These are phyloP conservation scores for Amphimedon queenslandica DNA, from an alignment of 37 sponge, comb jelly and placozoan genomes.

Conservation along the genomic window DNA sequence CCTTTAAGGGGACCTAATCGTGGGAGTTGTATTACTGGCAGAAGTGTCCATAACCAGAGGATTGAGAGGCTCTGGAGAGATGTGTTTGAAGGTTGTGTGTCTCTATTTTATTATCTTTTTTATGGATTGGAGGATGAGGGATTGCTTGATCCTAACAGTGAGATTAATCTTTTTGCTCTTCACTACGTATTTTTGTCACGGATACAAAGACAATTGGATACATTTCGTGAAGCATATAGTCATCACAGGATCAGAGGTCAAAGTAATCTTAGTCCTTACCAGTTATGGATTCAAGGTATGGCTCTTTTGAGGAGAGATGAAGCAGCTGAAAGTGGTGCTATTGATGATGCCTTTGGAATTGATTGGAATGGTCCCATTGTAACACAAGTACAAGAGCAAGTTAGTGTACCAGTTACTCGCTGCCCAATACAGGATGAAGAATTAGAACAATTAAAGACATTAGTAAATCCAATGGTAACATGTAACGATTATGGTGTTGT, in stretches of 20 bases:
- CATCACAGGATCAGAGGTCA: slow-evolving; percentile 39
- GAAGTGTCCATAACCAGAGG: slow-evolving; percentile 56
- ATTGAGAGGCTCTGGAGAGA: slow-evolving; percentile 57
- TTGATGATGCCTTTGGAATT: slow-evolving; percentile 14
- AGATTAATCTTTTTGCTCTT: slow-evolving; percentile 24
- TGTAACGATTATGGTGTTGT: neutral
- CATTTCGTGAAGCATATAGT: slow-evolving; percentile 25
- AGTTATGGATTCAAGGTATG: slow-evolving; percentile 39
- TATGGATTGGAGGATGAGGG: slow-evolving; percentile 12
- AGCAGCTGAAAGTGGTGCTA: slow-evolving; percentile 14
- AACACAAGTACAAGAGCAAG: neutral
- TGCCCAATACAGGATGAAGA: neutral
- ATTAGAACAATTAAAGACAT: neutral
- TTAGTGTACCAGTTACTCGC: neutral
- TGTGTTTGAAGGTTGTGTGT: slow-evolving; percentile 24
- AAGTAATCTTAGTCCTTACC: slow-evolving; percentile 27
- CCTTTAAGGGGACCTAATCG: slow-evolving; percentile 36
- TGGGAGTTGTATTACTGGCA: slow-evolving; percentile 43
- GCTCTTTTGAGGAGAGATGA: neutral
- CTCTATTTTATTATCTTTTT: slow-evolving; percentile 25
- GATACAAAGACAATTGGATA: slow-evolving; percentile 17
- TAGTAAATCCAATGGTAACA: neutral
- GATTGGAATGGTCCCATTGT: slow-evolving; percentile 1
- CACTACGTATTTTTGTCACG: slow-evolving; percentile 35
- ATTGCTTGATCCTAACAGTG: slow-evolving; percentile 9